Evolutionary conservation across 2,888 invertebrate genomes (phyloP), one percentile per base, ranked within the genome.

Genomic region (Epinotia nisella): DNA sequence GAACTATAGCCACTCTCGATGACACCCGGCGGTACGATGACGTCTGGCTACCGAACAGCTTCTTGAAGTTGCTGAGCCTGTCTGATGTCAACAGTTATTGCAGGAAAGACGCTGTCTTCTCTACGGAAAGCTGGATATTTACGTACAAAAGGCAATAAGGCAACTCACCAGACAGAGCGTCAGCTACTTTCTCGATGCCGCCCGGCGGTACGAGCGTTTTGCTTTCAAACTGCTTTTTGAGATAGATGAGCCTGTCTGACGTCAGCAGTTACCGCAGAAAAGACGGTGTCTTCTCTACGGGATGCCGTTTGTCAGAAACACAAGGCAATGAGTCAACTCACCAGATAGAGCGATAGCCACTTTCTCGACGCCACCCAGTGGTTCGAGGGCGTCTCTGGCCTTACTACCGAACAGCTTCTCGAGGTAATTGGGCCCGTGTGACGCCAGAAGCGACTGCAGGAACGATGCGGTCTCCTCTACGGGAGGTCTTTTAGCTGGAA

Each of bases 391-490:
- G 86, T 98, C 98, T 79, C 98, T 95, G 41, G 98, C 99, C 94
- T 98, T 98, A 88, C 96, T 97, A 67, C 99, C 99, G 85, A 99
- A 99, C 74, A 99, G 94, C 92, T 99, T 99, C 92, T 98, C 98
- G 87, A 99, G 94, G 91, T 99, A 99, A 94, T 99, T 98, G 78
- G 98, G 98, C 76, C 99, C 99, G 88, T 99, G 99, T 77, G 98
- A 98, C 62, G 98, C 97, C 82, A 99, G 94, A 80, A 99, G 94
- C 24, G 98, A 98, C 87, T 98, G 98, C 78, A 99, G 94, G 90
- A 99, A 99, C 75, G 98, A 98, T 59, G 98, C 97, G 0, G 98
- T 99, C 90, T 99, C 99, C 89, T 99, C 98, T 45, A 99, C 98
- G 66, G 99, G 99, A 80, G 99, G 99, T 85, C 99, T 95, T 90